Evolutionary conservation across 2,113 vertebrate genomes (phyloP), one percentile per base, ranked within the genome.

Genomic region (Pseudorectes ferrugineus): DNA sequence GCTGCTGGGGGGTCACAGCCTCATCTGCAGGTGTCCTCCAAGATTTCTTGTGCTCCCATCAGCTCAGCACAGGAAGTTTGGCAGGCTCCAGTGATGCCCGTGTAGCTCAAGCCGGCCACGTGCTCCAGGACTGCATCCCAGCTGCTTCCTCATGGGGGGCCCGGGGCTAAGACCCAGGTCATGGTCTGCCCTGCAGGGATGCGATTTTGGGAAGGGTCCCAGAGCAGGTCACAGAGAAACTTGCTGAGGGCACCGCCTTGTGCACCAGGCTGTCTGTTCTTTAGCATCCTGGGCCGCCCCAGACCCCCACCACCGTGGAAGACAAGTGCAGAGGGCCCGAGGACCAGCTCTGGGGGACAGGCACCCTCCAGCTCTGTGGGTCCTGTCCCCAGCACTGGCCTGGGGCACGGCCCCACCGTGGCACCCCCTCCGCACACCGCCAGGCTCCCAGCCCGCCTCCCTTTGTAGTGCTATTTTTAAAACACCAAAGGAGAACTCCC

Each of bases 401-500:
- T 43, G 18, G 65, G 84, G 24, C 85, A 52, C 2, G 2, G 73
- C 59, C 70, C 54, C 23, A 3, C 4, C 5, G 23, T 24, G 2
- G 35, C 85, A 49, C 21, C 11, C 38, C 12, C 59, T 55, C 49
- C 1, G 1, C 62, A 14, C 68, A 11, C 33, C 2, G 0, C 45
- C 65, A 23, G 79, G 6, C 45, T 76, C 92, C 49, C 82, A 43
- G 76, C 71, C 65, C 0, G 2, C 67, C 74, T 72, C 73, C 33
- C 82, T 97, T 93, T 95, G 79, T 87, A 88, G 84, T 78, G 73
- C 92, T 92, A 92, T 96, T 96, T 94, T 97, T 95, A 94, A 92
- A 89, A 49, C 80, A 83, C 89, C 95, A 94, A 95, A 96, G 68
- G 85, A 94, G 94, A 85, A 63, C 89, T 96, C 92, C 92, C 84